Percentiles rank a stretch among this genome's conserved stretches.
phyloP scores from a whole-genome alignment of 53 echinoderm and acorn worm genomes.

The Holothuria leucospilota region DNA sequence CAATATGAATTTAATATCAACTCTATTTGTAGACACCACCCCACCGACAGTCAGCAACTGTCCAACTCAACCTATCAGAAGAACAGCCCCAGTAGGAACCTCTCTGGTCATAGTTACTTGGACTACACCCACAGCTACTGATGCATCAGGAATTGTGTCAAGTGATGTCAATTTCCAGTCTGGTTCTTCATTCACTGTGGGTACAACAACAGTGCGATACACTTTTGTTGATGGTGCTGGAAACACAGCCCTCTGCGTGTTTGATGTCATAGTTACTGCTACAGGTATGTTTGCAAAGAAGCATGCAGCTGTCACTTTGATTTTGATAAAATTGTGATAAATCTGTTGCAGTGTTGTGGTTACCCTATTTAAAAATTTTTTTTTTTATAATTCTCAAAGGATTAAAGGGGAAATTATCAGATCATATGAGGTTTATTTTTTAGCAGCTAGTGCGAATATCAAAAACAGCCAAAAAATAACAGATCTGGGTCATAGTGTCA shows the following conservation, averaged over 20 bases:
- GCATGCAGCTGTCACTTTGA: too few relatives aligned
- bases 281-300: background rate
- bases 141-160: background rate
- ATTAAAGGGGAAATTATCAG: too few relatives aligned
- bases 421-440: too few relatives aligned
- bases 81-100: background rate
- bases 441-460: too few relatives aligned
- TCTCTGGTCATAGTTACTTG: background rate
- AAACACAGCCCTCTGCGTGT: background rate
- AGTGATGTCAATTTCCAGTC: constrained; percentile 26
- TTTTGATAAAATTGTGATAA: too few relatives aligned
- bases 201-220: constrained; percentile 21
- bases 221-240: constrained; percentile 20
- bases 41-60: constrained; percentile 34
- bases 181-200: constrained; percentile 8
- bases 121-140: constrained; percentile 4
- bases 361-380: too few relatives aligned
- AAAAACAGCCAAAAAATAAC: too few relatives aligned
- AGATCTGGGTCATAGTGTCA: too few relatives aligned
- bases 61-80: constrained; percentile 16
- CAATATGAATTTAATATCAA: too few relatives aligned
- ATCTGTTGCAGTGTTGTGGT: too few relatives aligned
- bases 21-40: background rate
- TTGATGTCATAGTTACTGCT: constrained; percentile 8
- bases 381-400: too few relatives aligned